Evolutionary conservation across 2,113 vertebrate genomes (phyloP).

Genomic region (Labeo rohita): DNA sequence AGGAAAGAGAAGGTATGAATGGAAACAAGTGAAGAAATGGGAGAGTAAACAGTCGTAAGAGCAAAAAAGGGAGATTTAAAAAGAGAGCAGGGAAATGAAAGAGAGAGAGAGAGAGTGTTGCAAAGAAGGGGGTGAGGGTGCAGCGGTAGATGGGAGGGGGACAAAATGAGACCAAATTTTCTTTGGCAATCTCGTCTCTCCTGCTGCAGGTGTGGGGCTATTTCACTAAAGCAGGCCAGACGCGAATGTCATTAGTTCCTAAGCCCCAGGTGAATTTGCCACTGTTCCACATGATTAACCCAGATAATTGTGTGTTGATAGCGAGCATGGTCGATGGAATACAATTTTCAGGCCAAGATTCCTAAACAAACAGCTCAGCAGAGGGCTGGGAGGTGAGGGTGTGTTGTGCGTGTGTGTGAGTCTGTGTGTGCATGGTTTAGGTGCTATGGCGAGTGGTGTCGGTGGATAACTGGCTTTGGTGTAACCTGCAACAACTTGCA

Average conservation of each 20-base stretch:
- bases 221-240: conserved; percentile 99
- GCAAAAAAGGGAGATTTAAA: conserved; percentile 35
- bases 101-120: conserved; percentile 27
- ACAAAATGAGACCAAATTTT: conserved; percentile 95
- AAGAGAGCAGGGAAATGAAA: conserved; percentile 53
- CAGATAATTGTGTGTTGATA: conserved; percentile 99
- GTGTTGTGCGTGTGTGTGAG: conserved; percentile 12
- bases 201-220: conserved; percentile 98
- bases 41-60: conserved; percentile 31
- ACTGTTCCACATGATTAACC: conserved; percentile 99
- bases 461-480: conserved; percentile 52
- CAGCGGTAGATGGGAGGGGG: conserved; percentile 52
- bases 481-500: not conserved
- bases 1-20: not conserved
- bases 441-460: conserved; percentile 36
- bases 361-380: conserved; percentile 99
- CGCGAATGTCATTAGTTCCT: conserved; percentile 99
- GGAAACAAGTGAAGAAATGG: conserved; percentile 9
- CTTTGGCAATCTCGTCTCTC: conserved; percentile 99
- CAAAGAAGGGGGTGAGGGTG: conserved; percentile 46
- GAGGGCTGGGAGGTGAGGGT: conserved; percentile 76
- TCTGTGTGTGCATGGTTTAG: conserved; percentile 17
- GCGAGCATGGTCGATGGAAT: conserved; percentile 99
- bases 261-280: conserved; percentile 99
- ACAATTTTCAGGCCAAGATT: conserved; percentile 98